A percentile compares a stretch with the other conserved stretches of the same genome.
phyloP scores from a whole-genome alignment of 2,888 invertebrate species.

The Microchrysa polita region DNA sequence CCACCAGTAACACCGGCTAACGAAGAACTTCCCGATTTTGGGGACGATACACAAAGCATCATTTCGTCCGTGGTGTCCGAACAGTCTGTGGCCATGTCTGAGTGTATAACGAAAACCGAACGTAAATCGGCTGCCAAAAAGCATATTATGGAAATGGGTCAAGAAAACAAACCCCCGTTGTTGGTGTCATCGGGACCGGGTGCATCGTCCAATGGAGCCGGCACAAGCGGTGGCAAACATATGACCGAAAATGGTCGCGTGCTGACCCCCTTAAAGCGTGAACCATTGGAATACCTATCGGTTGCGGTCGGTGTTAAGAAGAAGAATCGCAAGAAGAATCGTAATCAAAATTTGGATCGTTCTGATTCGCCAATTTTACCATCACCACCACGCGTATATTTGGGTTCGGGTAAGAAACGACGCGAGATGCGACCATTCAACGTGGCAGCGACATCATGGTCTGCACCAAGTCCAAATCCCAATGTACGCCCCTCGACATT shows the following conservation, averaged over 20 bases:
- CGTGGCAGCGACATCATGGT: conserved; percentile 54
- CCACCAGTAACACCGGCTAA: conserved; percentile 76
- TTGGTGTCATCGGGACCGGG: conserved; percentile 40
- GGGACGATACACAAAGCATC: conserved; percentile 75
- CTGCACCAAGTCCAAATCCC: conserved; percentile 45
- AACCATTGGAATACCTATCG: conserved; percentile 79
- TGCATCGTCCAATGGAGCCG: conserved; percentile 47
- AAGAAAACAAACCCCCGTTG: conserved; percentile 61
- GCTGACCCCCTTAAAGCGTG: conserved; percentile 74
- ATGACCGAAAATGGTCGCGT: conserved; percentile 65
- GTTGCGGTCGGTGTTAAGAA: conserved; percentile 74
- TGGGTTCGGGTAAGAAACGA: conserved; percentile 68
- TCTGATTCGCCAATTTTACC: conserved; percentile 77
- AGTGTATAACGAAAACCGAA: conserved; percentile 70
- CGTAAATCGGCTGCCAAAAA: conserved; percentile 65
- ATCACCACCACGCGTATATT: conserved; percentile 73
- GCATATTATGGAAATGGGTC: conserved; percentile 60
- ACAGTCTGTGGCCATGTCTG: conserved; percentile 75
- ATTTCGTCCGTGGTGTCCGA: conserved; percentile 80
- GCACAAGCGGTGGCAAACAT: conserved; percentile 52
- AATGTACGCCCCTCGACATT: conserved; percentile 49
- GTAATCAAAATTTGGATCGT: conserved; percentile 68
- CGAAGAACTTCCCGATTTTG: conserved; percentile 71
- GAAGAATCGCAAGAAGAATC: conserved; percentile 75
- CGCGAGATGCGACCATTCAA: conserved; percentile 70